phyloP scores from a whole-genome alignment of 1,140 invertebrate species.

The Drosophila navojoa region DNA sequence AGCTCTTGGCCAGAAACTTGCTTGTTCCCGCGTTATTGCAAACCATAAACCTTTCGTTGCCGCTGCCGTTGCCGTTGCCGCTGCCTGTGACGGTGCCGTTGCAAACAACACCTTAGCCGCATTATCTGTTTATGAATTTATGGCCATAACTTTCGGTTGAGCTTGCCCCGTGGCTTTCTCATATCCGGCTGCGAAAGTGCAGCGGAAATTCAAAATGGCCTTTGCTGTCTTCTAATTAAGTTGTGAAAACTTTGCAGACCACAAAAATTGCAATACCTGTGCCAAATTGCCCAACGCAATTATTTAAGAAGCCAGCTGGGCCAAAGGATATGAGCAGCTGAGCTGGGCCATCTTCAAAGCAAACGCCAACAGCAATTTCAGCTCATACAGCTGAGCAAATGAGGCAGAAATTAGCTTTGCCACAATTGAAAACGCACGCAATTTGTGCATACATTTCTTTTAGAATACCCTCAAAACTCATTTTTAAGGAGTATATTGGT shows the following conservation, averaged over 20 bases:
- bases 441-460: constrained; percentile 45
- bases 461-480: too few species aligned
- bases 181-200: constrained; percentile 69
- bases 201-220: constrained; percentile 73
- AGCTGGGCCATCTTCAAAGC: constrained; percentile 7
- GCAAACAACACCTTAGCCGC: constrained; percentile 64
- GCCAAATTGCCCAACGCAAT: constrained; percentile 27
- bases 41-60: constrained; percentile 37
- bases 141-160: constrained; percentile 49
- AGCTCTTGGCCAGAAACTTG: constrained; percentile 46
- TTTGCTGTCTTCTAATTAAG: constrained; percentile 58
- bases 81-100: too few species aligned
- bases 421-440: constrained; percentile 58
- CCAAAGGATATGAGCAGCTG: constrained; percentile 49
- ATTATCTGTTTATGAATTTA: constrained; percentile 83
- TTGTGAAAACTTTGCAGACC: constrained; percentile 58
- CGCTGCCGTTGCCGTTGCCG: neutral
- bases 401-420: constrained; percentile 37
- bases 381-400: constrained; percentile 38
- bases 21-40: constrained; percentile 52
- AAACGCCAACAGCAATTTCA: constrained; percentile 41
- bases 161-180: constrained; percentile 53
- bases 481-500: too few species aligned
- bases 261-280: constrained; percentile 25
- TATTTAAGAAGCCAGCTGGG: neutral